Base-by-base conservation (phyloP, 2,888 invertebrate species). In the Pachymerium ferrugineum region DNA sequence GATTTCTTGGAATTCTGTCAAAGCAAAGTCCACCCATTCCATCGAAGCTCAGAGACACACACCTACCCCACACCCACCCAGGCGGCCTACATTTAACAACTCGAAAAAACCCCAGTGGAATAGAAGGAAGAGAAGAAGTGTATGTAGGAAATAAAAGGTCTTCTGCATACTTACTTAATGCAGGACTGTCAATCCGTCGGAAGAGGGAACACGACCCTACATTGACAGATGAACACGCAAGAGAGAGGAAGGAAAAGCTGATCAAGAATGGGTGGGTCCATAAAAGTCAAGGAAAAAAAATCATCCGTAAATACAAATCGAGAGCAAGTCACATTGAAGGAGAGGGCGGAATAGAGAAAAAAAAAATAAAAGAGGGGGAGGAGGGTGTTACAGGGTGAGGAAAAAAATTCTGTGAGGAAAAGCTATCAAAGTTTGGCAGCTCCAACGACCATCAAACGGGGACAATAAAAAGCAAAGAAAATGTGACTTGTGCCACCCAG, bases 401-500 rank as follows among this genome's bases (percentile, higher is more conserved):
- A n/a, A n/a, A n/a, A n/a, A n/a, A n/a, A n/a, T n/a, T n/a, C n/a
- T 62, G 62, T 62, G 10, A 54, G 62, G 25, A 62, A 62, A 62
- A 62, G 62, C 62, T 62, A 62, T 62, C 62, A 62, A 62, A 62
- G 25, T 62, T 62, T 62, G 62, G 28, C 62, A 62, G 62, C 62
- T 62, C 62, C 62, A 62, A 62, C 62, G n/a, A 62, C 62, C 62
- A 62, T 62, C 62, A 62, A 62, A 62, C 62, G 25, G 28, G 62
- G 62, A 62, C 62, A 62, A 62, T 62, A 62, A 62, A 62, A 62
- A 28, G 62, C 22, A 62, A 62, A 62, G 62, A 62, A 62, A 62
- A 62, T 62, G 62, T 62, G 62, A 62, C 62, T 62, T 62, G 62
- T 62, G 62, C 62, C 62, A 62, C 62, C 62, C 62, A 62, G 62